These are phyloP conservation scores for Penaeus japonicus DNA, from an alignment of 1,140 invertebrate genomes.

Conservation along the genomic window DNA sequence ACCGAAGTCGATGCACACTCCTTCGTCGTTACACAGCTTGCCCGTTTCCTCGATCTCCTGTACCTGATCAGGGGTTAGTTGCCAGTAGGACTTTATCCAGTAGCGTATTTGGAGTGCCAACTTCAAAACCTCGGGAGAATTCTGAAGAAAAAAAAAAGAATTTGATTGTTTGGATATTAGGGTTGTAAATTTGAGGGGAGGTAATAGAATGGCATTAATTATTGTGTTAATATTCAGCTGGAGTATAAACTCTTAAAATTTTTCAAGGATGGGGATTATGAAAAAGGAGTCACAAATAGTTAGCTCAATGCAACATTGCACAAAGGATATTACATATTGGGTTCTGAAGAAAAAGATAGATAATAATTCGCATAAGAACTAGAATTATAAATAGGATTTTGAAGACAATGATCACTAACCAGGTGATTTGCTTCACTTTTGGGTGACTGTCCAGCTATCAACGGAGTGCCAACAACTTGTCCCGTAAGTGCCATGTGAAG, in stretches of 20 bases:
- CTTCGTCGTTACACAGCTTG: neutral
- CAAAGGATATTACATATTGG: no score
- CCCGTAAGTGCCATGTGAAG: no score
- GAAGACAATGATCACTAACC: no score
- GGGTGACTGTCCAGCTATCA: no score
- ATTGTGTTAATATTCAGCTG: slow-evolving; percentile 8
- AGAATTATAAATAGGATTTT: no score
- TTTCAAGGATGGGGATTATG: no score
- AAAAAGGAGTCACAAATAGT: no score
- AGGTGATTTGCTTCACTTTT: no score
- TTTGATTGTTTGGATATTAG: neutral
- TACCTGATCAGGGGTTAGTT: slow-evolving; percentile 1
- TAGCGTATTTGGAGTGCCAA: neutral
- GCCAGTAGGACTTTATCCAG: neutral
- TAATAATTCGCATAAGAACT: no score
- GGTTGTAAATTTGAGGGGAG: neutral
- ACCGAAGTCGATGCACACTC: neutral
- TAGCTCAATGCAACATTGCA: no score
- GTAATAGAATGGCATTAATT: no score
- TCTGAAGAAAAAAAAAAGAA: neutral
- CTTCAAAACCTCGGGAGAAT: neutral
- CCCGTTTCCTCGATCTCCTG: slow-evolving; percentile 14
- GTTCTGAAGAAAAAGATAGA: neutral
- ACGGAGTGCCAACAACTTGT: no score
- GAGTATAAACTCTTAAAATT: neutral